Evolutionary conservation across 2,888 invertebrate species (phyloP).

Genomic region (Exephanes ischioxanthus): DNA sequence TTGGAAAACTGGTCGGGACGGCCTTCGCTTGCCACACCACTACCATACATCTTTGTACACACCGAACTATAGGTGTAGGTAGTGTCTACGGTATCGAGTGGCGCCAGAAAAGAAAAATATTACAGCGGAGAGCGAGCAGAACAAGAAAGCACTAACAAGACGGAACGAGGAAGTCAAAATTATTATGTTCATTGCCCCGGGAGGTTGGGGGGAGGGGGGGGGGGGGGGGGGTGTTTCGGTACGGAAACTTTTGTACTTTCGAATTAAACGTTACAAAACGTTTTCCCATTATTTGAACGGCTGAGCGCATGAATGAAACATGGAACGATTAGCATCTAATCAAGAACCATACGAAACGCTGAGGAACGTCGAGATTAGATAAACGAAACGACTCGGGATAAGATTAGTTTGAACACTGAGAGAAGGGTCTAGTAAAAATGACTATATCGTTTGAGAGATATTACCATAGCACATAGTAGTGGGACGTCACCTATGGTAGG

Average conservation of each 20-base stretch:
- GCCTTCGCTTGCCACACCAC: conserved; percentile 17
- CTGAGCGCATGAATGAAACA: too few relatives aligned
- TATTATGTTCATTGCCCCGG: background rate
- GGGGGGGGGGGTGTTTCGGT: background rate
- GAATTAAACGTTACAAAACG: background rate
- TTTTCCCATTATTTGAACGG: too few relatives aligned
- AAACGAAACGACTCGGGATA: too few relatives aligned
- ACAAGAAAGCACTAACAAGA: conserved; percentile 4
- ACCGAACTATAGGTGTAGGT: background rate
- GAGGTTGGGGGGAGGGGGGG: too few relatives aligned
- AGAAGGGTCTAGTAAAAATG: too few relatives aligned
- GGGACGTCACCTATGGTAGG: too few relatives aligned
- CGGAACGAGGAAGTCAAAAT: conserved; percentile 14
- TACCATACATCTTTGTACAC: conserved; percentile 1
- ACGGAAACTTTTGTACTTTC: background rate
- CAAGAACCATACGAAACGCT: too few relatives aligned
- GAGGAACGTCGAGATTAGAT: too few relatives aligned
- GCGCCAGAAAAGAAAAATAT: conserved; percentile 30
- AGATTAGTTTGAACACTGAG: too few relatives aligned
- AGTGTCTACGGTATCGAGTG: conserved; percentile 34
- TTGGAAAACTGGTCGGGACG: conserved; percentile 38
- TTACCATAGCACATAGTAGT: too few relatives aligned
- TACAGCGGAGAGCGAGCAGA: background rate
- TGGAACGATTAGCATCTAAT: too few relatives aligned
- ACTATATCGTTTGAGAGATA: too few relatives aligned